These are phyloP conservation scores for Amphipyra tragopoginis DNA, from an alignment of 2,888 invertebrate species.

Conservation along the genomic window DNA sequence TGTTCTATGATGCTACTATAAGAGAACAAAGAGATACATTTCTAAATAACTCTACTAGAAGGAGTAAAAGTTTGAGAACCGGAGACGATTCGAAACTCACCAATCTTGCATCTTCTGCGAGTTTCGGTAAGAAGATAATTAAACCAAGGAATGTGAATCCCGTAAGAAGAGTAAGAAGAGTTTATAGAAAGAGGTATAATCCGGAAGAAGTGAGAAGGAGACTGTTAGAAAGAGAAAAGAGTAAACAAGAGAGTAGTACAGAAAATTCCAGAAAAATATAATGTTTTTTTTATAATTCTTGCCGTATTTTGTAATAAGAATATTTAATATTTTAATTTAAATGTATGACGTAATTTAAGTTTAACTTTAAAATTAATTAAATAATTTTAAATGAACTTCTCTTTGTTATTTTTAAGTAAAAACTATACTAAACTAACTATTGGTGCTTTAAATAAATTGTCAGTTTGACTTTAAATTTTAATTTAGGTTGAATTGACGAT, in stretches of 20 bases:
- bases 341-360: neutral
- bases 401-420: conserved; percentile 21
- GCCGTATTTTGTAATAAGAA: conserved; percentile 2
- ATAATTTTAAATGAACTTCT: conserved; percentile 5
- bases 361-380: neutral
- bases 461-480: conserved; percentile 79
- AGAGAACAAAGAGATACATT: conserved; percentile 79
- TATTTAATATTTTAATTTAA: conserved; percentile 4
- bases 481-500: conserved; percentile 86
- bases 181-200: conserved; percentile 85
- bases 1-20: conserved; percentile 85
- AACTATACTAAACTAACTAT: no score
- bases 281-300: conserved; percentile 1
- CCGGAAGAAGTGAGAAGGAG: conserved; percentile 88
- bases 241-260: conserved; percentile 64
- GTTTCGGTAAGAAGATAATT: conserved; percentile 74
- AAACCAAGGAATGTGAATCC: conserved; percentile 80
- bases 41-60: conserved; percentile 70
- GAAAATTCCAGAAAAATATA: conserved; percentile 36
- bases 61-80: conserved; percentile 60
- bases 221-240: conserved; percentile 83
- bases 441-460: conserved; percentile 72
- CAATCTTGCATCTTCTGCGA: conserved; percentile 67
- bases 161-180: conserved; percentile 82
- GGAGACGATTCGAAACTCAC: conserved; percentile 67